These are phyloP conservation scores for Leptarthrus brevirostris DNA, from an alignment of 2,888 invertebrate genomes.

Conservation along the genomic window DNA sequence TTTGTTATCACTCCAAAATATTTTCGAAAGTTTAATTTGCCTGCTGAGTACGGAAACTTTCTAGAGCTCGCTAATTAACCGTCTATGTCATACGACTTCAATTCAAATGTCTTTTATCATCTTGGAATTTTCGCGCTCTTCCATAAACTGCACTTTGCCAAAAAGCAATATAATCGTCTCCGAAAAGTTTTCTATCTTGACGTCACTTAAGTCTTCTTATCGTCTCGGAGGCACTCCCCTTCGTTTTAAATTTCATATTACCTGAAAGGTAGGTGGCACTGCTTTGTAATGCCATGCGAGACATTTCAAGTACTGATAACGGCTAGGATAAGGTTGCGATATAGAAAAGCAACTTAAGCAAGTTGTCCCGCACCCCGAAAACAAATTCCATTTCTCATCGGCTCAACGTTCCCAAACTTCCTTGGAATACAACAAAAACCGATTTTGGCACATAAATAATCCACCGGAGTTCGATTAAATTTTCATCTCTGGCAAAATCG, in stretches of 20 bases:
- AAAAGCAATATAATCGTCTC: neutral
- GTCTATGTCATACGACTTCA: no score
- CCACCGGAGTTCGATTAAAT: slow-evolving; percentile 48
- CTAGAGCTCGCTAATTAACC: no score
- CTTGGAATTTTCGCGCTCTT: no score
- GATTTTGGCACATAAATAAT: slow-evolving; percentile 49
- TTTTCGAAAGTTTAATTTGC: no score
- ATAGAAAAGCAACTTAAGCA: neutral
- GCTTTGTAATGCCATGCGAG: neutral
- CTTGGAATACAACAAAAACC: slow-evolving; percentile 44
- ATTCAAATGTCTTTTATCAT: no score
- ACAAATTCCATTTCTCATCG: neutral
- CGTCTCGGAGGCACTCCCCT: slow-evolving; percentile 18
- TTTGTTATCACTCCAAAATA: no score
- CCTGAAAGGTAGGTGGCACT: slow-evolving; percentile 8
- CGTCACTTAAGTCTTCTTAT: slow-evolving; percentile 26
- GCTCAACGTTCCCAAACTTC: slow-evolving; percentile 1
- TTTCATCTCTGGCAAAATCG: slow-evolving; percentile 48
- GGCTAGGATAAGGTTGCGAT: slow-evolving; percentile 7
- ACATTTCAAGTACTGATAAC: slow-evolving; percentile 27
- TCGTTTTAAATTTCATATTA: slow-evolving; percentile 23
- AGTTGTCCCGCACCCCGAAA: neutral
- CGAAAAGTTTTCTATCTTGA: slow-evolving; percentile 17
- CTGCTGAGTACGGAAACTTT: no score
- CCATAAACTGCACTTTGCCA: no score